phyloP scores from a whole-genome alignment of 1,140 invertebrate species.

The Tetranychus urticae region DNA sequence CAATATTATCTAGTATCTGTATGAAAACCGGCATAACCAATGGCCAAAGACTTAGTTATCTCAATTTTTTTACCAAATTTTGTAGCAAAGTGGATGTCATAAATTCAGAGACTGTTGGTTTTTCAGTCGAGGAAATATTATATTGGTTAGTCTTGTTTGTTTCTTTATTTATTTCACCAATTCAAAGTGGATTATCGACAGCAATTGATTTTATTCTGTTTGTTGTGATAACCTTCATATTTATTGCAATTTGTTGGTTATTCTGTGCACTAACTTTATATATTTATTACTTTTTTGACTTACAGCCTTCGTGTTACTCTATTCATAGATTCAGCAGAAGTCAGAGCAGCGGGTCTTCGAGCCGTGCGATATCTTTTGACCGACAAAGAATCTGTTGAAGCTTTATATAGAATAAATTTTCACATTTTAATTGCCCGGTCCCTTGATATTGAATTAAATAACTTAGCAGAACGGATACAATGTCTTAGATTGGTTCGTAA shows the following conservation, averaged over 20 bases:
- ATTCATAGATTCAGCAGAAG: constrained; percentile 58
- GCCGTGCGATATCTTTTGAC: constrained; percentile 57
- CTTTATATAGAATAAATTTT: constrained; percentile 49
- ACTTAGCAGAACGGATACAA: constrained; percentile 69
- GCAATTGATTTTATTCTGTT: neutral
- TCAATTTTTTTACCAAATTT: constrained; percentile 55
- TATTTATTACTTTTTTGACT: constrained; percentile 10
- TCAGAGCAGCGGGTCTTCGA: constrained; percentile 59
- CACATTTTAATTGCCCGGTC: constrained; percentile 46
- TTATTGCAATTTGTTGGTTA: neutral
- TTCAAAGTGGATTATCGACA: neutral
- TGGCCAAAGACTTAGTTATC: constrained; percentile 42
- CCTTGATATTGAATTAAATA: constrained; percentile 52
- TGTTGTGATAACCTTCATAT: neutral
- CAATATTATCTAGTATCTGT: constrained; percentile 24
- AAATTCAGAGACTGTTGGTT: constrained; percentile 32
- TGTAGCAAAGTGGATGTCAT: constrained; percentile 33
- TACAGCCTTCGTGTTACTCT: constrained; percentile 55
- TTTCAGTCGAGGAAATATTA: constrained; percentile 46
- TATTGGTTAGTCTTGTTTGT: constrained; percentile 37
- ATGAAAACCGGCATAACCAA: constrained; percentile 31
- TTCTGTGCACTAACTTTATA: neutral
- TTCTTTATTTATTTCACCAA: neutral
- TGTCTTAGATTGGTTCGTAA: constrained; percentile 54
- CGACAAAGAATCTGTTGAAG: constrained; percentile 44